Percentiles rank a stretch among this genome's conserved stretches.
Conservation (phyloP, 2,888 invertebrate species). For the Tachystola acroxantha region DNA sequence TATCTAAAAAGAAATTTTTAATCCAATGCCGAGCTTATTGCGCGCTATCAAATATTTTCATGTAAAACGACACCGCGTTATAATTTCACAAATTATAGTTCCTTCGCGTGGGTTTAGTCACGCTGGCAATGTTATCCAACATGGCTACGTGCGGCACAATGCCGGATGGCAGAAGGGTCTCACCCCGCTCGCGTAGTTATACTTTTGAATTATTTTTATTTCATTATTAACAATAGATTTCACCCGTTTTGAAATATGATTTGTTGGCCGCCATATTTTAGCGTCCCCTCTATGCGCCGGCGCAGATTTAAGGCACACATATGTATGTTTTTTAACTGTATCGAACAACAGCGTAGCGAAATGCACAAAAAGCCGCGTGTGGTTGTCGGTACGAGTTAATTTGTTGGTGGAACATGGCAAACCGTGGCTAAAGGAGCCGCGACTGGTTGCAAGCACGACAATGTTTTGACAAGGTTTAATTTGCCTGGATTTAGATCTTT, state of each 20-base stretch:
- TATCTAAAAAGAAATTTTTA: too few species aligned
- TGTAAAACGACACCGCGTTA: slow-evolving; percentile 6
- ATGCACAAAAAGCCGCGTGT: slow-evolving; percentile 10
- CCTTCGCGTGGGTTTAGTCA: slow-evolving; percentile 41
- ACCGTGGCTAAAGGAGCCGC: slow-evolving; percentile 39
- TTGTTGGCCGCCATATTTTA: slow-evolving; percentile 70
- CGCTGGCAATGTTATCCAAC: slow-evolving; percentile 65
- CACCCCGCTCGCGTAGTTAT: slow-evolving; percentile 33
- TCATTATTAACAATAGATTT: slow-evolving; percentile 74
- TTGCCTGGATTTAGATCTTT: slow-evolving; percentile 29
- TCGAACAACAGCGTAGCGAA: slow-evolving; percentile 54
- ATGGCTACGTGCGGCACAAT: slow-evolving; percentile 39
- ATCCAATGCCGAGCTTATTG: too few species aligned
- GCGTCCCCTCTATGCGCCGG: slow-evolving; percentile 33
- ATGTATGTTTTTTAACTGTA: slow-evolving; percentile 22
- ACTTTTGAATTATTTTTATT: slow-evolving; percentile 67
- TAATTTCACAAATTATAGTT: slow-evolving; percentile 13
- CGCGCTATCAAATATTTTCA: not conserved
- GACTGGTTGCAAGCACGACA: slow-evolving; percentile 21
- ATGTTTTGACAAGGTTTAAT: slow-evolving; percentile 54
- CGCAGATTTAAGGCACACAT: slow-evolving; percentile 29
- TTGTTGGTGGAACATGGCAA: slow-evolving; percentile 7
- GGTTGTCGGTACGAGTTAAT: slow-evolving; percentile 3
- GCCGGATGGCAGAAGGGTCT: slow-evolving; percentile 31
- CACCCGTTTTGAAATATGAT: slow-evolving; percentile 76